Conservation (phyloP, 2,888 invertebrate genomes). For the Drosophila stalkeri region DNA sequence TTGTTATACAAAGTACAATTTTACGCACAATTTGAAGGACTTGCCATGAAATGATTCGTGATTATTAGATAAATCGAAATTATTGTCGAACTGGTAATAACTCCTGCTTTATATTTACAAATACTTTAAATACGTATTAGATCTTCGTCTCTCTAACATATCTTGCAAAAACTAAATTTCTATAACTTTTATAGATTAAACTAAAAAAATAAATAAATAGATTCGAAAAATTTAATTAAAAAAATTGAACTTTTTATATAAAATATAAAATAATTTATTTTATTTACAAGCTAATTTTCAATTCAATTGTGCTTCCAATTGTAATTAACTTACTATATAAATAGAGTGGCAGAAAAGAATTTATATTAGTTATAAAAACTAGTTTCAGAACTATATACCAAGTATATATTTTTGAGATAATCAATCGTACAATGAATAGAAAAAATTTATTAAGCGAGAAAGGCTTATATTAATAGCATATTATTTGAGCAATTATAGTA, state of each 20-base stretch:
- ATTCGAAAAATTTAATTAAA: no score
- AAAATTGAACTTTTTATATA: no score
- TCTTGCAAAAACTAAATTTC: background rate
- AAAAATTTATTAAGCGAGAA: background rate
- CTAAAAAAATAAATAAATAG: background rate
- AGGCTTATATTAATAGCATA: background rate
- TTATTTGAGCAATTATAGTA: background rate
- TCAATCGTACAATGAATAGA: no score
- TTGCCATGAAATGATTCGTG: slow-evolving; percentile 21
- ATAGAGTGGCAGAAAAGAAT: no score
- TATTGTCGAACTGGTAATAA: background rate
- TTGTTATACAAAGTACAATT: slow-evolving; percentile 50
- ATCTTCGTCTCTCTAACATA: background rate
- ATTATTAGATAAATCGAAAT: slow-evolving; percentile 25
- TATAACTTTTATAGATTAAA: background rate
- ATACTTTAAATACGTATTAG: background rate
- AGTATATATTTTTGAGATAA: no score
- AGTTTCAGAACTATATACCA: no score
- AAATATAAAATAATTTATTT: no score
- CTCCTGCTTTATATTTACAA: background rate
- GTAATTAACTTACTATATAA: no score
- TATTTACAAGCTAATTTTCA: no score
- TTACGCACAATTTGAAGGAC: slow-evolving; percentile 51
- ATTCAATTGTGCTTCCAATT: no score
- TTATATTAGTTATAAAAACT: no score